Conservation (phyloP, 2,888 invertebrate species). For the Drosophila hamatofila region DNA sequence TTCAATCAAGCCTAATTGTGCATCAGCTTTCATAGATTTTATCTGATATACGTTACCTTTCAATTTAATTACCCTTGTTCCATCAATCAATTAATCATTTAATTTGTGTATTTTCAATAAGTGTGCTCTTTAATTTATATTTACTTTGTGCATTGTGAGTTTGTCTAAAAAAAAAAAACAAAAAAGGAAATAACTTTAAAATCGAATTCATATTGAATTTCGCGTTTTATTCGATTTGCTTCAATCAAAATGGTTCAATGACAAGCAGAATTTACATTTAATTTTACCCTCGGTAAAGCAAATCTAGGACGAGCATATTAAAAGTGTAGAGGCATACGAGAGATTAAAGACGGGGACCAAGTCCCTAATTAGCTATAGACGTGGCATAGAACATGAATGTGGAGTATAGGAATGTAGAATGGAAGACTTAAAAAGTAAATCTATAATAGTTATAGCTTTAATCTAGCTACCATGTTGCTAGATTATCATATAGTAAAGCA, state of each 20-base stretch:
- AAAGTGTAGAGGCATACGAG: not conserved
- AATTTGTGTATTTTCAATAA: not conserved
- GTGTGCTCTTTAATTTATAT: not conserved
- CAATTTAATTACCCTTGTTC: not conserved
- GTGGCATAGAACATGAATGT: no score
- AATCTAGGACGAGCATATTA: not conserved
- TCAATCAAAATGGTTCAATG: conserved; percentile 24
- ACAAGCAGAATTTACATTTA: not conserved
- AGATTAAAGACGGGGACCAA: not conserved
- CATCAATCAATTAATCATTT: not conserved
- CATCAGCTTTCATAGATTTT: no score
- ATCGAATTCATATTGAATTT: conserved; percentile 13
- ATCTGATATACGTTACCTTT: no score
- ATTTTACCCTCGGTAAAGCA: not conserved
- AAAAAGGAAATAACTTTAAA: no score
- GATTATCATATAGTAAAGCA: no score
- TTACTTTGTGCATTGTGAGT: not conserved
- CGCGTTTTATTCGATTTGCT: conserved; percentile 9
- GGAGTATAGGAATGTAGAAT: no score
- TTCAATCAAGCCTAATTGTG: no score
- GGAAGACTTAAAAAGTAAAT: no score
- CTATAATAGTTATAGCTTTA: no score
- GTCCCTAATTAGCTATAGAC: not conserved
- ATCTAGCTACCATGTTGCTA: no score
- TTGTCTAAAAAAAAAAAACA: not conserved